A percentile compares a stretch with the other conserved stretches of the same genome.
Evolutionary conservation across 2,113 vertebrate species (phyloP).

Genomic region (Callorhinus ursinus): DNA sequence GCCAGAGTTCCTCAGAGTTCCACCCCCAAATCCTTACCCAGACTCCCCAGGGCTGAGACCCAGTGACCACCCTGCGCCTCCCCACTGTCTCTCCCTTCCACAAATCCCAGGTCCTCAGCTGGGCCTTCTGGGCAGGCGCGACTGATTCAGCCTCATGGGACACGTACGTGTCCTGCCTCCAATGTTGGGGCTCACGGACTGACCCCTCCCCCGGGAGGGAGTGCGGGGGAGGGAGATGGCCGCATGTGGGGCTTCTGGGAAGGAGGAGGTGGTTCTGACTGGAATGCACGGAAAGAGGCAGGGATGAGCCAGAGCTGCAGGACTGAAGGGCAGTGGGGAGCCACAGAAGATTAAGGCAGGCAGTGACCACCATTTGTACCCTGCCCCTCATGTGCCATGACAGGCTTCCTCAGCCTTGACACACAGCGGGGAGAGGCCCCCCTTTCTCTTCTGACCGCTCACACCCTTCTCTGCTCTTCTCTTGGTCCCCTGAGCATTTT

Average conservation of each 20-base stretch:
- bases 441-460: background rate
- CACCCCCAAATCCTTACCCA: background rate
- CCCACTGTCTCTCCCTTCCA: background rate
- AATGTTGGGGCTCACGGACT: background rate
- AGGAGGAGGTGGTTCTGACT: background rate
- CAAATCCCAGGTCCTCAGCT: background rate
- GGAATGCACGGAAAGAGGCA: background rate
- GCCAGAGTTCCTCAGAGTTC: background rate
- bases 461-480: background rate
- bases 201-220: background rate
- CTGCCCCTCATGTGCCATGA: background rate
- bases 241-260: fast-evolving
- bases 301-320: background rate
- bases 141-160: too few relatives aligned
- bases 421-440: background rate
- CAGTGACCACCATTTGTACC: background rate
- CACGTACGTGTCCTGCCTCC: background rate
- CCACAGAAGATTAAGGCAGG: background rate
- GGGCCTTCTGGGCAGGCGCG: background rate
- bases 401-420: fast-evolving
- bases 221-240: background rate
- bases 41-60: background rate
- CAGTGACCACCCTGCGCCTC: background rate
- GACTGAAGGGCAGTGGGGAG: background rate
- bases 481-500: background rate